Evolutionary conservation across 2,888 invertebrate species (phyloP).

Genomic region (Drosophila leonis): DNA sequence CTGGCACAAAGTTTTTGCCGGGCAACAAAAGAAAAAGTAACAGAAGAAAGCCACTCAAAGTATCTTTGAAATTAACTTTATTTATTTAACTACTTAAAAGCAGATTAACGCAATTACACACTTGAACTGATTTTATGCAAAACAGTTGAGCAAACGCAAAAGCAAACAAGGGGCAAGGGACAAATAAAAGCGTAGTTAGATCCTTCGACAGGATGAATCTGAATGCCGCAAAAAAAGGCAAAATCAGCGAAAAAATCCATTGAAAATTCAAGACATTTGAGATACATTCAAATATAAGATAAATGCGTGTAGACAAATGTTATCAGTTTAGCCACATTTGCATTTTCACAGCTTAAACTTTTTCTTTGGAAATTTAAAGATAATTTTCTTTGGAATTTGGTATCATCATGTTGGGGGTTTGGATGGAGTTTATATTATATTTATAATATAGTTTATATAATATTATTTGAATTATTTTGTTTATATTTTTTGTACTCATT

Average conservation of each 20-base stretch:
- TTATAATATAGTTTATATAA: no score
- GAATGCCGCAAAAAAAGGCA: conserved; percentile 31
- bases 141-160: conserved; percentile 44
- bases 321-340: neutral
- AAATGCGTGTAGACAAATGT: neutral
- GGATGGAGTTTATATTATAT: no score
- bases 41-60: conserved; percentile 63
- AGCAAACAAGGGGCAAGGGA: conserved; percentile 23
- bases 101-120: conserved; percentile 85
- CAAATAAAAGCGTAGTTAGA: conserved; percentile 7
- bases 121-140: conserved; percentile 81
- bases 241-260: conserved; percentile 10
- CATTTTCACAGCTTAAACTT: neutral
- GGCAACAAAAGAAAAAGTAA: conserved; percentile 42
- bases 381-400: no score
- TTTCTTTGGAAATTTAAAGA: neutral
- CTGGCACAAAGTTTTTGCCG: conserved; percentile 45
- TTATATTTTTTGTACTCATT: no score
- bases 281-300: neutral
- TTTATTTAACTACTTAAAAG: conserved; percentile 85
- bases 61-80: conserved; percentile 83
- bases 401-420: no score
- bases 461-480: no score
- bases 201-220: conserved; percentile 4
- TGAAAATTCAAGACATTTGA: neutral